Conservation (phyloP, 2,797 vertebrate genomes). For the Anolis apletophallus region DNA sequence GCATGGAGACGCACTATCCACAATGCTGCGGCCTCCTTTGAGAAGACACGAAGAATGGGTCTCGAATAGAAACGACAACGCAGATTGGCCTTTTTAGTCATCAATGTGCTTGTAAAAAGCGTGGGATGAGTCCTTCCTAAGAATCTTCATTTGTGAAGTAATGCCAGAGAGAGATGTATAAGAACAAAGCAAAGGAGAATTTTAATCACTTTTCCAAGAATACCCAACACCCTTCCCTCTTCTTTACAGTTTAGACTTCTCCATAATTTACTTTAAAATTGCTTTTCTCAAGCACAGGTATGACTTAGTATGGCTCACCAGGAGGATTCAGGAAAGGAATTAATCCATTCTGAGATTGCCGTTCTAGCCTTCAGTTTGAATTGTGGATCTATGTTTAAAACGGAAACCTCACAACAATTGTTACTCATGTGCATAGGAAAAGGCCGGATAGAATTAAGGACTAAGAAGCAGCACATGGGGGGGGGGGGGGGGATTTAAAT, state of each 20-base stretch:
- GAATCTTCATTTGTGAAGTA: too few species aligned
- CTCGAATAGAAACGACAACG: too few species aligned
- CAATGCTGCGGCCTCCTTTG: too few species aligned
- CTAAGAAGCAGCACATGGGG: not conserved
- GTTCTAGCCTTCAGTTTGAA: not conserved
- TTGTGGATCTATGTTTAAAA: not conserved
- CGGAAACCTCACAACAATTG: not conserved
- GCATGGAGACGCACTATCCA: too few species aligned
- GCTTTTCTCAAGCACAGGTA: not conserved
- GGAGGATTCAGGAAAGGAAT: not conserved
- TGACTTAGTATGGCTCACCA: slow-evolving; percentile 10
- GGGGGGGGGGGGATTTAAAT: not conserved
- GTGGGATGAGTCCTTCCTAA: too few species aligned
- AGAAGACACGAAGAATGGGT: too few species aligned
- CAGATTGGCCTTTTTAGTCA: too few species aligned
- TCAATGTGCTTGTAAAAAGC: too few species aligned
- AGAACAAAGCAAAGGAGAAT: too few species aligned
- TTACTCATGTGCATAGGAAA: not conserved
- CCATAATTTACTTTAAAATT: not conserved
- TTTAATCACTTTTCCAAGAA: not conserved
- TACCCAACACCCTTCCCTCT: not conserved
- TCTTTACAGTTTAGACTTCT: not conserved
- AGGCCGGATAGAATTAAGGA: not conserved
- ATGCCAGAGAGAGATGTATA: too few species aligned
- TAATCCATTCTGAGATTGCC: not conserved